Evolutionary conservation across 2,797 vertebrate species (phyloP), one percentile per base, ranked within the genome.

Genomic region (Acrocephalus scirpaceus): DNA sequence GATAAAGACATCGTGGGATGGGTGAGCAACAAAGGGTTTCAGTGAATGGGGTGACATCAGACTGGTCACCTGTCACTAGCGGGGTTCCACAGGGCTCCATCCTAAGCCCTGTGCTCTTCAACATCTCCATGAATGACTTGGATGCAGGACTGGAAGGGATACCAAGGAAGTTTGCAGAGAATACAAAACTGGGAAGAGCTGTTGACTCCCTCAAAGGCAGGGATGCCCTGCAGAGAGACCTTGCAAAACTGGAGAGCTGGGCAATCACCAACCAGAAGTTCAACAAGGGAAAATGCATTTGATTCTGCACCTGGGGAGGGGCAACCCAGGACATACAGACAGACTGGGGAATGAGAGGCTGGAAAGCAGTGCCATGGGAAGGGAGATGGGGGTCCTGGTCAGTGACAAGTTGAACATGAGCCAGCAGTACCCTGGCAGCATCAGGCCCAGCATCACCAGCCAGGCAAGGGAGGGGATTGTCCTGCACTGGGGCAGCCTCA

Each of bases 321-420:
- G 20, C 16, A 42, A 21, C 10, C 3, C 3, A 42, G 13, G 4
- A 16, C 2, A 2, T 47, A 14, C 3, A 2, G 18, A 57, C 26
- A 50, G 51, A 26, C 13, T 48, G 21, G 4, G 11, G 10, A 34
- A 66, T 7, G 36, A 74, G 30, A 9, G 2, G 2, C 11, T 50
- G 60, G 11, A 50, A 5, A 57, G 21, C 7, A 48, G 60, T 5
- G 3, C 7, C 30, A 6, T 5, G 10, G 29, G 42, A 65, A 57
- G 9, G 13, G 11, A 21, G 1, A 0, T 30, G 34, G 20, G 7
- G 6, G 10, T 38, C 19, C 20, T 51, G 47, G 19, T 50, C 5
- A 4, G 4, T n/a, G 12, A 2, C 7, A 60, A 56, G 3, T 1
- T 27, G n/a, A 16, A 23, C 0, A 1, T 8, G 25, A 57, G 9